Conservation (phyloP, 2,113 vertebrate genomes). For the Perca fluviatilis region DNA sequence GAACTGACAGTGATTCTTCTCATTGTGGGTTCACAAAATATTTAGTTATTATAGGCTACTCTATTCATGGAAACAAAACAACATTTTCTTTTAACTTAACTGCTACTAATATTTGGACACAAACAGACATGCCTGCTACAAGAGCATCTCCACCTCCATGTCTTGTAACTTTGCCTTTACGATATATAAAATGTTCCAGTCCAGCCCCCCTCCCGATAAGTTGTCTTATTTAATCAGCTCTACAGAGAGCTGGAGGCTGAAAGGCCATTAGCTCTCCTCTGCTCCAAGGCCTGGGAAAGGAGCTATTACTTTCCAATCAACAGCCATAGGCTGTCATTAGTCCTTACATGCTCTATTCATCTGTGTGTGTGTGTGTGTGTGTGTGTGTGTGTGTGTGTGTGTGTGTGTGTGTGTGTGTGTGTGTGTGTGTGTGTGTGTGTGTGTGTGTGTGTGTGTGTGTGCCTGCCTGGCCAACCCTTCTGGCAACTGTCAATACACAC, state of each 20-base stretch:
- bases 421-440: constrained; percentile 12
- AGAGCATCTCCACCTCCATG: neutral
- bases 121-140: neutral
- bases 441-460: constrained; percentile 24
- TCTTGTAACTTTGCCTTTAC: neutral
- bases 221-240: constrained; percentile 31
- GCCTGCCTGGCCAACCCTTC: neutral
- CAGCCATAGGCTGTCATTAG: constrained; percentile 59
- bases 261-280: constrained; percentile 50
- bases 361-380: constrained; percentile 27
- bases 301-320: constrained; percentile 63
- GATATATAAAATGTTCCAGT: constrained; percentile 4
- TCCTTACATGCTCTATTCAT: constrained; percentile 17
- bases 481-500: constrained; percentile 18
- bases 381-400: constrained; percentile 24
- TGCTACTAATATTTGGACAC: neutral
- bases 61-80: neutral
- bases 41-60: neutral
- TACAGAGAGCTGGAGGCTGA: constrained; percentile 41
- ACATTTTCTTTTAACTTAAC: neutral
- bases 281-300: constrained; percentile 23
- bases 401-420: constrained; percentile 4
- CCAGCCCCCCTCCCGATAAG: constrained; percentile 6
- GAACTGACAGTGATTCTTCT: neutral
- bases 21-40: neutral